Percentiles rank a stretch among this genome's conserved stretches.
These are phyloP conservation scores for Lacanobia oleracea DNA, from an alignment of 2,888 invertebrate genomes.

Conservation along the genomic window DNA sequence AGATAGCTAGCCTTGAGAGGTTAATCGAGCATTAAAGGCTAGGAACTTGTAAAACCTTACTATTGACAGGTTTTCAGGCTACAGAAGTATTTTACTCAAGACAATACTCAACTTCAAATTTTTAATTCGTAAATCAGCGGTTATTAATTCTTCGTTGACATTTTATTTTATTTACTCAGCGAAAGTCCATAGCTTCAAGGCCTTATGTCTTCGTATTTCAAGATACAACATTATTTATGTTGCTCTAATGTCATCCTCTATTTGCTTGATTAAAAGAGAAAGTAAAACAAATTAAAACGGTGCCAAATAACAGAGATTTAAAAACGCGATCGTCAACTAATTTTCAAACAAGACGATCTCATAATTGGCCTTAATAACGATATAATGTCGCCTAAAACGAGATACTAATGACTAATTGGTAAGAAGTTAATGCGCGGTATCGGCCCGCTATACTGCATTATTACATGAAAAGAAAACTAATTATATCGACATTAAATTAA, in stretches of 20 bases:
- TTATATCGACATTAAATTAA: conserved; percentile 13
- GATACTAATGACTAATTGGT: conserved; percentile 47
- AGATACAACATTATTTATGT: no score
- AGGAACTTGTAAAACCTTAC: no score
- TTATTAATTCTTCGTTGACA: background rate
- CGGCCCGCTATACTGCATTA: conserved; percentile 18
- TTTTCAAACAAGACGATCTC: conserved; percentile 30
- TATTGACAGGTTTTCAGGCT: no score
- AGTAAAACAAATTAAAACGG: conserved; percentile 1
- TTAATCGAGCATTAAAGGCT: no score
- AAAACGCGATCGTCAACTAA: conserved; percentile 33
- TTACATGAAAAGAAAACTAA: conserved; percentile 32
- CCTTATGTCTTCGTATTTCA: no score
- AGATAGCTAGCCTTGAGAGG: no score
- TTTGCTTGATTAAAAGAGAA: conserved; percentile 9
- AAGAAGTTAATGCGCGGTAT: conserved; percentile 19
- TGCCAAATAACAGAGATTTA: conserved; percentile 6
- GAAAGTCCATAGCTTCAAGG: background rate
- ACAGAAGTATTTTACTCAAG: no score
- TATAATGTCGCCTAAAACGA: conserved; percentile 45
- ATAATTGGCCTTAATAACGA: conserved; percentile 44
- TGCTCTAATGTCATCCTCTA: background rate
- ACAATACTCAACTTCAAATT: no score
- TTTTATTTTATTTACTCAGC: no score
- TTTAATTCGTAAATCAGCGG: no score